Evolutionary conservation across 2,888 invertebrate species (phyloP), one percentile per base, ranked within the genome.

Genomic region (Camptogramma bilineatum): DNA sequence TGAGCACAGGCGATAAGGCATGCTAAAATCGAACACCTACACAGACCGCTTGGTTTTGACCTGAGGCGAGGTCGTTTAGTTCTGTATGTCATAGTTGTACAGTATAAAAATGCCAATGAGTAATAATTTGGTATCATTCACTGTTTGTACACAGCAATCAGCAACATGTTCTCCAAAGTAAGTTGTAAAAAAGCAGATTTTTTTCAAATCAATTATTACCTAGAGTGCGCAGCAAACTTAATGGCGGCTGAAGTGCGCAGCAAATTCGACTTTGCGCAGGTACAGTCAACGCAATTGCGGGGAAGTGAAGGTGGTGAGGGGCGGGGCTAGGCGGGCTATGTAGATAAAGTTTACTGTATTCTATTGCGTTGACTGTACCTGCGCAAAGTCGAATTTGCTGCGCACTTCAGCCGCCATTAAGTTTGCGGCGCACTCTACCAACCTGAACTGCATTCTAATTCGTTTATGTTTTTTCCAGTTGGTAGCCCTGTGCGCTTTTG

Each of bases 121-220:
- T 64, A 62, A 62, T 51, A 17, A 46, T 59, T 63, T 48, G 47
- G 65, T 74, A 78, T 79, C 77, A 80, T 70, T 79, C 74, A 72
- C 61, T 80, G 73, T 72, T 73, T 72, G 70, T 59, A 75, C 73
- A 73, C 71, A 71, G 74, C 75, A 78, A 74, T 62, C 78, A 74
- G 64, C 74, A 87, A 81, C 70, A 88, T 88, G 88, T 83, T 84
- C 76, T 78, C 81, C 52, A 87, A 88, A 83, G 88, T 87, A 76
- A 86, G 87, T 62, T 46, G 10, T 17, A 53, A 34, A 1, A 24
- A 44, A 51, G 21, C n/a, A 13, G 8, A 16, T 18, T n/a, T 42
- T n/a, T 9, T 13, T 55, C 2, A 39, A 13, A 28, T 8, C 5
- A 28, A 28, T 8, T 24, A 28, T 4, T 8, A 1, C n/a, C n/a